Evolutionary conservation across 2,113 vertebrate species (phyloP), one percentile per base, ranked within the genome.

Genomic region (Aldabrachelys gigantea): DNA sequence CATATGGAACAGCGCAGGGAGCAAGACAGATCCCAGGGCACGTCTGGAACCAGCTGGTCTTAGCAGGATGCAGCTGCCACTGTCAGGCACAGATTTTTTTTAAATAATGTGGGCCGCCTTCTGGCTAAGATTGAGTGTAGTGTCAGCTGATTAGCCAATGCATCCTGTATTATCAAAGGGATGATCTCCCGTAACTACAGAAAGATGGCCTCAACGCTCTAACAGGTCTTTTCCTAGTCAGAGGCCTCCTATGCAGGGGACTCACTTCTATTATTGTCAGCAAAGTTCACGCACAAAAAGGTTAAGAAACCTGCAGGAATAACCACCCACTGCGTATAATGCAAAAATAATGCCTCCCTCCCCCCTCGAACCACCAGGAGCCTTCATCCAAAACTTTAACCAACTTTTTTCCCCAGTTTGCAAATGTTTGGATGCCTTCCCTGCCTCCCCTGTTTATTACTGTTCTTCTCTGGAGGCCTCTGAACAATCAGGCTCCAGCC

Each of bases 1-100:
- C 88, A 95, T 96, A 96, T 94, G 96, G 96, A 93, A 27, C 44
- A 93, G 88, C 8, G 16, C 3, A 94, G 94, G 81, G 81, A 91
- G 89, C 79, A 31, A 79, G 84, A 80, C 91, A 96, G 92, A 87
- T 97, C 96, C 96, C 95, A 96, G 96, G 95, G 85, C 59, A 95
- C 53, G 90, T 10, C 84, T 69, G 95, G 93, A 94, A 93, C 16
- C 97, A 97, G 97, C 96, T 97, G 97, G 93, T 72, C 38, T 52
- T 29, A 49, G 90, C 1, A 17, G 1, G 0, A 4, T 78, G 81
- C 97, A 97, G 97, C 97, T 97, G 97, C 97, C 88, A 94, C 97
- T 96, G 96, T 96, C 96, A 95, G 85, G 2, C 96, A 96, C 75
- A 79, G 90, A 41, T 4, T 53, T 8, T 53, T 8, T 47, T 95